phyloP scores from a whole-genome alignment of 2,797 vertebrate genomes.

The Urophycis tenuis region DNA sequence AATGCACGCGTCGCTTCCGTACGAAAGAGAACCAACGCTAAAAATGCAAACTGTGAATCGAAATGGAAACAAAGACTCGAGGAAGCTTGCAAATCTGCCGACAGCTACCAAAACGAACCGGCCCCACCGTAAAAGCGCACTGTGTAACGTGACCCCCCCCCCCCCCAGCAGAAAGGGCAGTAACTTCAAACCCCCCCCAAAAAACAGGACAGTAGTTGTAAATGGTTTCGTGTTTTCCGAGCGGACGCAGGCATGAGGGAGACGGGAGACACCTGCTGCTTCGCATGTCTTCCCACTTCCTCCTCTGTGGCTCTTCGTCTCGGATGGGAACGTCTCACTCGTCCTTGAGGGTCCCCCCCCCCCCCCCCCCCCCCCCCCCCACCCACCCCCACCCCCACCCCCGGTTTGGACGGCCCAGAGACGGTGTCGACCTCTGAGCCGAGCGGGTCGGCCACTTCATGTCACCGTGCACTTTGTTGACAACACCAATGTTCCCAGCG shows the following conservation, averaged over 20 bases:
- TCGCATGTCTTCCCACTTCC: background rate
- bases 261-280: constrained; percentile 45
- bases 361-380: no score
- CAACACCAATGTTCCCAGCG: background rate
- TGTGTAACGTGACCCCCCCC: background rate
- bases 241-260: background rate
- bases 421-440: background rate
- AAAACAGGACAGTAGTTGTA: background rate
- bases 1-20: constrained; percentile 18
- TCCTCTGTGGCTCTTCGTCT: background rate
- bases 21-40: constrained; percentile 27
- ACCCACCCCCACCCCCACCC: no score
- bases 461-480: background rate
- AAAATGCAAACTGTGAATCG: background rate
- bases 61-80: background rate
- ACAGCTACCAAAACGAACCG: background rate
- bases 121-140: background rate
- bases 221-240: background rate
- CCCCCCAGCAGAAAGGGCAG: background rate
- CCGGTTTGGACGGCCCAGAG: background rate
- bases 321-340: background rate
- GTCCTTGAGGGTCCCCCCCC: background rate
- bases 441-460: background rate
- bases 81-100: background rate
- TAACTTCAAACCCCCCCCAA: background rate